Base-by-base conservation (phyloP, 2,113 vertebrate species). In the Stercorarius parasiticus region DNA sequence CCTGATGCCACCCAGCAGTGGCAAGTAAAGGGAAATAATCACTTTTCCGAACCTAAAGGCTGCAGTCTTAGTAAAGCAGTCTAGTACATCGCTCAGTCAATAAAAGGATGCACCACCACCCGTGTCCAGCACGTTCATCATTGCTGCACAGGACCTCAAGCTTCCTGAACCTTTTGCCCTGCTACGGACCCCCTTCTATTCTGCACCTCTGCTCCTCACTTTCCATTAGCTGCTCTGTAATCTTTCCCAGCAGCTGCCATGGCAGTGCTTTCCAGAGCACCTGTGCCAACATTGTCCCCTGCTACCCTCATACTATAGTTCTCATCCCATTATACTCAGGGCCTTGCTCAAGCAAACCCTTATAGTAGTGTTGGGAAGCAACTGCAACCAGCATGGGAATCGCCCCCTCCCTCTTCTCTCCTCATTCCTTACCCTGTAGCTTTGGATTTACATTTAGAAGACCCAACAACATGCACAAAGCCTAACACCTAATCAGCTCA, bases 401-500 rank as follows among this genome's bases (percentile, higher is more conserved):
- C 8, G 1, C 21, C 26, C 22, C 32, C 20, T 58, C 32, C 15
- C 7, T 4, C 11, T 30, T 80, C 79, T 58, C 34, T 64, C 14
- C 32, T 34, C 4, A 9, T 25, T 74, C 80, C 32, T 80, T 26
- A 40, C 21, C 10, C 9, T 10, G 5, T 3, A 71, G 17, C 43
- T 87, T 80, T 59, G 23, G 45, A 27, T 42, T 45, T 32, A 11
- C 50, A 32, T 43, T 43, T 8, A n/a, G 26, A 84, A 49, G 32
- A 59, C 32, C 7, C 50, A 70, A 49, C 14, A 58, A 11, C 8
- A 43, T 1, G 11, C 34, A 58, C 15, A 52, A 73, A 78, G 22
- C 34, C 22, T 45, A 32, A 42, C 25, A 79, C 47, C 14, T 23
- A 6, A 53, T 19, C 19, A 0, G 0, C n/a, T 10, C 17, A 49